A percentile compares a stretch with the other conserved stretches of the same genome.
Evolutionary conservation across 1,140 invertebrate species (phyloP).

Genomic region (Drosophila paulistorum): DNA sequence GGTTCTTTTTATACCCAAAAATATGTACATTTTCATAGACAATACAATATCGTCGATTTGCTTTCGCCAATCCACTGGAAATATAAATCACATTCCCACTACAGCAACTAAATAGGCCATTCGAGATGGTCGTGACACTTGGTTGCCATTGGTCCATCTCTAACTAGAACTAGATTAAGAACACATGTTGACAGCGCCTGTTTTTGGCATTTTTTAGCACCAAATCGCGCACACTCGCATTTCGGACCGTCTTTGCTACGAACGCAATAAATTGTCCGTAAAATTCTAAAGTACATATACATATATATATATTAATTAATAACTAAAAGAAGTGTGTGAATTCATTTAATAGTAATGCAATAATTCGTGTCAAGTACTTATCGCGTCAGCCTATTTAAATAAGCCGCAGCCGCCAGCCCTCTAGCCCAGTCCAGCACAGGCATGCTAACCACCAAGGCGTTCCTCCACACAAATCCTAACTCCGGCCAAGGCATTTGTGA

Average conservation of each 20-base stretch:
- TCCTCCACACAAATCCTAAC: background rate
- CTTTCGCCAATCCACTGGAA: too few relatives aligned
- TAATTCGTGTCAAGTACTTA: background rate
- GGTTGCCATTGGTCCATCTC: background rate
- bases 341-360: background rate
- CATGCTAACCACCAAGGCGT: slow-evolving; percentile 16
- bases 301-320: slow-evolving; percentile 13
- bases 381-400: background rate
- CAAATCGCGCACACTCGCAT: slow-evolving; percentile 40
- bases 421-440: slow-evolving; percentile 4
- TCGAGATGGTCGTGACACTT: background rate
- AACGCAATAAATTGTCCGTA: slow-evolving; percentile 76
- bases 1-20: background rate
- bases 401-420: too few relatives aligned
- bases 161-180: slow-evolving; percentile 39
- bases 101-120: too few relatives aligned
- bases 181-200: slow-evolving; percentile 59
- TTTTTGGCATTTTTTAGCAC: slow-evolving; percentile 67
- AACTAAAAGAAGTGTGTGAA: slow-evolving; percentile 1
- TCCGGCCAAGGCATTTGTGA: slow-evolving; percentile 10
- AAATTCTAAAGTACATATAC: slow-evolving; percentile 26
- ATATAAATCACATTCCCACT: too few relatives aligned
- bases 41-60: too few relatives aligned
- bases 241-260: slow-evolving; percentile 71
- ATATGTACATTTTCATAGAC: too few relatives aligned